These are phyloP conservation scores for Drosophila nebulosa DNA, from an alignment of 1,140 invertebrate genomes.

Conservation along the genomic window DNA sequence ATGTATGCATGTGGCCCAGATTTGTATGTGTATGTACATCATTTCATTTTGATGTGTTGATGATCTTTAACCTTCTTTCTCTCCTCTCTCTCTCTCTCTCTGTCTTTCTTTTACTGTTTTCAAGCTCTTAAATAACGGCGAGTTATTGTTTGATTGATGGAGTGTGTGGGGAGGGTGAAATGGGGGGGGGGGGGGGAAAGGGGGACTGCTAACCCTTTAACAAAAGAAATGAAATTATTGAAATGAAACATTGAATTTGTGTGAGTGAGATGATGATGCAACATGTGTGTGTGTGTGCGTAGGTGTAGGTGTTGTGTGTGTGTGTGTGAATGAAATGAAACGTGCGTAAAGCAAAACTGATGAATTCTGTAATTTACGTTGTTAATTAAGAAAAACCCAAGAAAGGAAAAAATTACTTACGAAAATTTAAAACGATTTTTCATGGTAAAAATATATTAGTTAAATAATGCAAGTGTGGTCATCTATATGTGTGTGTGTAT, in stretches of 20 bases:
- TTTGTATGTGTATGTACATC: neutral
- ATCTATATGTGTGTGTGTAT: neutral
- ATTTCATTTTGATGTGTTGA: neutral
- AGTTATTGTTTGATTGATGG: neutral
- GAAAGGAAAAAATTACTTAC: neutral
- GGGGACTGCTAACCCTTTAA: neutral
- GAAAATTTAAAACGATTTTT: neutral
- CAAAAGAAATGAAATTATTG: neutral
- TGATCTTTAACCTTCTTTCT: constrained; percentile 38
- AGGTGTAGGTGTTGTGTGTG: constrained; percentile 8
- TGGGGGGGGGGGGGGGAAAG: neutral
- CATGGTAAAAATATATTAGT: constrained; percentile 37
- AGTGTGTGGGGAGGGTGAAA: neutral
- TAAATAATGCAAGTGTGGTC: constrained; percentile 18
- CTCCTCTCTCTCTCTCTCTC: neutral
- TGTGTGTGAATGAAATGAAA: constrained; percentile 30
- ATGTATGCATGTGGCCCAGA: neutral
- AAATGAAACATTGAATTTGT: neutral
- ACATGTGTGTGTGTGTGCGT: neutral
- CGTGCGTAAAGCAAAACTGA: neutral
- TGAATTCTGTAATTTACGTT: constrained; percentile 7
- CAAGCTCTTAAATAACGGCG: constrained; percentile 14
- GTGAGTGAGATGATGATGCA: neutral
- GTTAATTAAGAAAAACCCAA: constrained; percentile 29
- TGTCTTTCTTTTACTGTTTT: neutral